phyloP scores from a whole-genome alignment of 2,113 vertebrate species.

The Tachycineta bicolor region DNA sequence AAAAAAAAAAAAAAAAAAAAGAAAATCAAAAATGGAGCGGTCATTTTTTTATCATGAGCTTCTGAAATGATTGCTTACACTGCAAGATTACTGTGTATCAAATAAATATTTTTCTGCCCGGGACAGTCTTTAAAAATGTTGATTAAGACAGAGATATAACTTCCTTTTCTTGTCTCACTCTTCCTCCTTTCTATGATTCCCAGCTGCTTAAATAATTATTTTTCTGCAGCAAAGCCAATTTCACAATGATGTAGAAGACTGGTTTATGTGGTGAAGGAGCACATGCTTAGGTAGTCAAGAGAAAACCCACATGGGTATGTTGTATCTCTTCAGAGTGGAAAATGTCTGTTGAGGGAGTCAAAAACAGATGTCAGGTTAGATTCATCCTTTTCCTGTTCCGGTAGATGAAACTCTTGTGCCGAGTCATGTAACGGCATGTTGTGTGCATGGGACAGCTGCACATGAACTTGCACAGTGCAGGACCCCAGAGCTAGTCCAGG shows the following conservation, averaged over 20 bases:
- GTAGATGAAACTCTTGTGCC: neutral
- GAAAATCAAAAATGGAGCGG: neutral
- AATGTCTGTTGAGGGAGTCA: neutral
- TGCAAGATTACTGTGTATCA: neutral
- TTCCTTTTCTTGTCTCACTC: neutral
- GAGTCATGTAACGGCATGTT: rapidly evolving
- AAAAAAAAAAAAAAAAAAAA: neutral
- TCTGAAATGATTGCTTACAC: neutral
- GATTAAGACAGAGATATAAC: neutral
- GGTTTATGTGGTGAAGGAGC: neutral
- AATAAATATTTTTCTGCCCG: neutral
- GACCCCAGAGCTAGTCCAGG: neutral
- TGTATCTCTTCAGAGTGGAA: neutral
- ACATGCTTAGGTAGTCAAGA: neutral
- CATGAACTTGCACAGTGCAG: rapidly evolving
- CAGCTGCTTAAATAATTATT: slow-evolving; percentile 2
- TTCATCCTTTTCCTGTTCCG: neutral
- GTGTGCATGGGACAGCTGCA: neutral
- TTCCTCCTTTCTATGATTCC: neutral
- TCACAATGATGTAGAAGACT: neutral
- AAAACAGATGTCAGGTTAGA: neutral
- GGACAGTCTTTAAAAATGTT: neutral
- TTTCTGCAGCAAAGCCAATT: neutral
- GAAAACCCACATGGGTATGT: neutral
- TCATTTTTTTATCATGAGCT: neutral